phyloP scores from a whole-genome alignment of 2,113 vertebrate genomes.

The Gavialis gangeticus region DNA sequence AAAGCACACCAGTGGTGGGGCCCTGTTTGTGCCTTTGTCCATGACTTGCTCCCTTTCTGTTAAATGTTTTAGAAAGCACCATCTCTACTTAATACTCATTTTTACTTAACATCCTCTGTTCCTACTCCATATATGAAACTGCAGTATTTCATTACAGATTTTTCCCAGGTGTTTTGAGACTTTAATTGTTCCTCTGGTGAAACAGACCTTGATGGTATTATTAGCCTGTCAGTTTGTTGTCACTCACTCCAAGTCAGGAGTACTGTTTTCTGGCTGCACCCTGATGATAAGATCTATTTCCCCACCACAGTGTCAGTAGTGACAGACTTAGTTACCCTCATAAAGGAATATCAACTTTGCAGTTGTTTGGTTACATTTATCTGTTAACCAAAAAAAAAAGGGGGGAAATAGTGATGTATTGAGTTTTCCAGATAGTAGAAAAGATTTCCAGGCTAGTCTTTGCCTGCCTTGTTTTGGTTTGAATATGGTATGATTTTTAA shows the following conservation, averaged over 20 bases:
- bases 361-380: neutral
- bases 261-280: neutral
- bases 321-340: neutral
- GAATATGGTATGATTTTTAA: neutral
- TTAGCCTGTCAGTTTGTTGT: neutral
- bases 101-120: accelerated
- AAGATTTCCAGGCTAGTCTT: neutral
- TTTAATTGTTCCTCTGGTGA: neutral
- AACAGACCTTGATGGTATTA: accelerated
- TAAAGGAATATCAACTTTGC: neutral
- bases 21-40: no score
- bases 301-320: accelerated
- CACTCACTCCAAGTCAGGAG: neutral
- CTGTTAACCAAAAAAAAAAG: neutral
- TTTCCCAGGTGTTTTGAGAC: accelerated
- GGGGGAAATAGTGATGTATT: neutral
- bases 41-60: neutral
- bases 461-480: neutral
- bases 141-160: neutral
- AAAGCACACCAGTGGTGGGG: no score
- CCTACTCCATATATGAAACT: neutral
- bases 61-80: neutral
- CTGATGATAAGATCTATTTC: neutral
- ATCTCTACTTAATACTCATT: accelerated
- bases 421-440: neutral